These are phyloP conservation scores for Mactra quadrangularis DNA, from an alignment of 1,140 invertebrate species.

Conservation along the genomic window DNA sequence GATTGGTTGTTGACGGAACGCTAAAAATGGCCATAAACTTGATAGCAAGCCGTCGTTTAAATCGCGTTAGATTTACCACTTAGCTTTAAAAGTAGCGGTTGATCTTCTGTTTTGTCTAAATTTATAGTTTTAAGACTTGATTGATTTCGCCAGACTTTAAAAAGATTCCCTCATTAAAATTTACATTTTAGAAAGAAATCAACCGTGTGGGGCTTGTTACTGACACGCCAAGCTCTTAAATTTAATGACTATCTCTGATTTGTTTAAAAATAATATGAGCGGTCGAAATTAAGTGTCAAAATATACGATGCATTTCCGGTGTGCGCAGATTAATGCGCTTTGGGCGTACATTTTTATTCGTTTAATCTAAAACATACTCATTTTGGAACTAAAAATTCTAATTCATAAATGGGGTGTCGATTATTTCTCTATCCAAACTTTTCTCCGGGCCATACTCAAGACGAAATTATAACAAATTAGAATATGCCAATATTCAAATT, in stretches of 20 bases:
- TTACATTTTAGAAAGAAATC: conserved; percentile 37
- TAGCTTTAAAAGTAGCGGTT: conserved; percentile 12
- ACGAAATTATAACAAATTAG: too few relatives aligned
- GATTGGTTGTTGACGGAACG: conserved; percentile 18
- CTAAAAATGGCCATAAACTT: conserved; percentile 51
- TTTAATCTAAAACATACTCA: not conserved
- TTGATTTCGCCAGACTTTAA: conserved; percentile 3
- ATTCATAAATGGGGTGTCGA: too few relatives aligned
- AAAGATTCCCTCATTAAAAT: conserved; percentile 20
- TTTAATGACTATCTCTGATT: conserved; percentile 17
- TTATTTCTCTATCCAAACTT: too few relatives aligned
- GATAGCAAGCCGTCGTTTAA: conserved; percentile 41
- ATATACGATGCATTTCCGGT: conserved; percentile 37
- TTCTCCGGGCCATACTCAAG: too few relatives aligned
- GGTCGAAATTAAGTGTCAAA: conserved; percentile 32
- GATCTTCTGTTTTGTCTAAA: conserved; percentile 34
- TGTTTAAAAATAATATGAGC: too few relatives aligned
- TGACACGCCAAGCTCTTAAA: conserved; percentile 8
- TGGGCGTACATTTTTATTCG: not conserved
- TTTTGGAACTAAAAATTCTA: too few relatives aligned
- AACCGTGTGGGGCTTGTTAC: conserved; percentile 10
- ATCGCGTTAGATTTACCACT: conserved; percentile 42
- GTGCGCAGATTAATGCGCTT: conserved; percentile 23
- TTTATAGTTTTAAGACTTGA: conserved; percentile 47
- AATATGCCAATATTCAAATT: too few relatives aligned